Evolutionary conservation across 2,888 invertebrate genomes (phyloP), one percentile per base, ranked within the genome.

Genomic region (Pollenia griseotomentosa): DNA sequence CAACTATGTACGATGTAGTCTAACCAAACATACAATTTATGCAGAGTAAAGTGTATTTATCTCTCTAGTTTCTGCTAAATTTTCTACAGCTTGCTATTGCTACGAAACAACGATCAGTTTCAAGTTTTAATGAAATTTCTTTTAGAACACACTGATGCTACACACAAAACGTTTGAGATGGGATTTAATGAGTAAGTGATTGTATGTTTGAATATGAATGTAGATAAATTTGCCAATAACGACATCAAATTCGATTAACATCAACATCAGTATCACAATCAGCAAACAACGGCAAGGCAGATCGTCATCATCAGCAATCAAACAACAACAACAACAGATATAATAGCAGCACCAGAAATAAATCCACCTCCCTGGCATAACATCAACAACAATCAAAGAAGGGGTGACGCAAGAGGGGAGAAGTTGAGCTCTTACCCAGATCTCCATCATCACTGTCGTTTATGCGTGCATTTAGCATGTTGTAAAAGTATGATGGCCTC

Each of bases 401-500:
- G 10, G 9, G 19, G 48, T 3, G 11, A 23, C 9, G 8, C 9
- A n/a, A 5, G 57, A 16, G 53, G 0, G 10, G 9, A 42, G 10
- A 55, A 46, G 12, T 10, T 42, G 19, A 14, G 65, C 16, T 66
- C 83, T 53, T 79, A 73, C 46, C 51, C 77, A 81, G 84, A 78
- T 81, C 81, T 74, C 74, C 84, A 74, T 87, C 87, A 87, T 87
- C 80, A 85, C 86, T 83, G 88, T 83, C 86, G 85, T 85, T 86
- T 81, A 84, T 88, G 88, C 85, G 92, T 91, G 90, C 91, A 92
- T 91, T 92, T 92, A 92, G 91, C 92, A 92, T 92, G 91, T 92
- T 92, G 92, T 92, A 92, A 91, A 92, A 91, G 92, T 92, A 92
- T 92, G 92, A 92, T 92, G 89, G 88, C 91, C 91, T 90, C 90